Conservation (phyloP, 2,888 invertebrate genomes). For the Scaptomyza parva region DNA sequence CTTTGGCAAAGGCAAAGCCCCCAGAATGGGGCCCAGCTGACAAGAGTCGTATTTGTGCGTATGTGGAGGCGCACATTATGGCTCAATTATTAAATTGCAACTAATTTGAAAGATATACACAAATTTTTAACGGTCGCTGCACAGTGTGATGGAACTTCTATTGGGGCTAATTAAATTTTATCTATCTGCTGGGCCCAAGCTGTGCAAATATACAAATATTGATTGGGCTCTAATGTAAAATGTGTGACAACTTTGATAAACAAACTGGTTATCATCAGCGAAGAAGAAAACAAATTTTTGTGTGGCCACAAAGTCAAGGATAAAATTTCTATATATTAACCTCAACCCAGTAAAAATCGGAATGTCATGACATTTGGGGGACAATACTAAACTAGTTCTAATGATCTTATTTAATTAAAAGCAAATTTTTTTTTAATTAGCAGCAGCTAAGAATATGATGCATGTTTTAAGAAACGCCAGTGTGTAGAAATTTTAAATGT, state of each 20-base stretch:
- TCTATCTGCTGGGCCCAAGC: conserved; percentile 8
- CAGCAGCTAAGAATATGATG: background rate
- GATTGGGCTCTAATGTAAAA: conserved; percentile 48
- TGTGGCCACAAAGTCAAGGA: conserved; percentile 29
- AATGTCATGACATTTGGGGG: background rate
- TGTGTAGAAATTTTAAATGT: conserved; percentile 1
- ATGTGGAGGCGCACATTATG: conserved; percentile 56
- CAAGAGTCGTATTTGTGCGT: conserved; percentile 39
- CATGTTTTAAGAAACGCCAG: background rate
- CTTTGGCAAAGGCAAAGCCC: conserved; percentile 56
- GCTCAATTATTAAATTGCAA: conserved; percentile 74
- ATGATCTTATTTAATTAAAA: conserved; percentile 36
- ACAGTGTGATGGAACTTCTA: conserved; percentile 30
- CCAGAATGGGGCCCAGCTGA: conserved; percentile 34
- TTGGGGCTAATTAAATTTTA: conserved; percentile 21
- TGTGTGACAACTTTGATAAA: conserved; percentile 49
- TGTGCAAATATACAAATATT: conserved; percentile 27
- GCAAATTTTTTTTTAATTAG: conserved; percentile 32
- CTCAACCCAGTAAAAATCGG: background rate
- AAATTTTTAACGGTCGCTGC: conserved; percentile 23
- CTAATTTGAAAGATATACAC: conserved; percentile 66
- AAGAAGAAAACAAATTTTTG: conserved; percentile 1
- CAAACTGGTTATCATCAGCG: conserved; percentile 32
- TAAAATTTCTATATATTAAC: background rate
- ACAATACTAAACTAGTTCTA: background rate